Evolutionary conservation across 2,888 invertebrate species (phyloP).

Genomic region (Drosophila melanocephala): DNA sequence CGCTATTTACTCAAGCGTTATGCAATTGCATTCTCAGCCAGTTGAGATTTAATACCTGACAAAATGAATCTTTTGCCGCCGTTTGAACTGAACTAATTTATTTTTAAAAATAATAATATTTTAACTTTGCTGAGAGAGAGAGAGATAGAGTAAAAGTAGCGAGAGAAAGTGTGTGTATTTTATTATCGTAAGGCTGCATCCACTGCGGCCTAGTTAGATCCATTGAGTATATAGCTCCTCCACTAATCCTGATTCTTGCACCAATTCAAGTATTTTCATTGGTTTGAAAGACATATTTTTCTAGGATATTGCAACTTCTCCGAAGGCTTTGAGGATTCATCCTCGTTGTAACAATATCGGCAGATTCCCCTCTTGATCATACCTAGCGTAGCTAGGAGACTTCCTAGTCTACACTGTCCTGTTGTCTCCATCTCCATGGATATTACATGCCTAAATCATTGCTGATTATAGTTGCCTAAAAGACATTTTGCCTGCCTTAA

Average conservation of each 20-base stretch:
- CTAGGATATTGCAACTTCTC: background rate
- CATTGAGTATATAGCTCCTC: background rate
- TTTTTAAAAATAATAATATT: background rate
- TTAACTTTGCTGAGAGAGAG: background rate
- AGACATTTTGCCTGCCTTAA: too few species aligned
- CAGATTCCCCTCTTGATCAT: background rate
- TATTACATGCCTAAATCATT: too few species aligned
- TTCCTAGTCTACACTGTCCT: too few species aligned
- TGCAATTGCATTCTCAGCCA: conserved; percentile 15
- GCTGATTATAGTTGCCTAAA: too few species aligned
- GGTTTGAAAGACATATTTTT: background rate
- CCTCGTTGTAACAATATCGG: background rate
- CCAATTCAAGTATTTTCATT: background rate
- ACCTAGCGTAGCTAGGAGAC: background rate
- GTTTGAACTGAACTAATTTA: background rate
- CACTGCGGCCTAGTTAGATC: background rate
- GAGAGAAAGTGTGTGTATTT: background rate
- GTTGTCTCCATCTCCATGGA: too few species aligned
- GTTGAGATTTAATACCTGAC: background rate
- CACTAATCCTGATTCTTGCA: background rate
- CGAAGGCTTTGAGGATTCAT: background rate
- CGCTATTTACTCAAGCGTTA: conserved; percentile 33
- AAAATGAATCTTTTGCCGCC: background rate
- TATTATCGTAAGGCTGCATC: background rate
- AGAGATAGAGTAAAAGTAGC: accelerated